These are phyloP conservation scores for Centropus unirufus DNA, from an alignment of 2,113 vertebrate species.

Conservation along the genomic window DNA sequence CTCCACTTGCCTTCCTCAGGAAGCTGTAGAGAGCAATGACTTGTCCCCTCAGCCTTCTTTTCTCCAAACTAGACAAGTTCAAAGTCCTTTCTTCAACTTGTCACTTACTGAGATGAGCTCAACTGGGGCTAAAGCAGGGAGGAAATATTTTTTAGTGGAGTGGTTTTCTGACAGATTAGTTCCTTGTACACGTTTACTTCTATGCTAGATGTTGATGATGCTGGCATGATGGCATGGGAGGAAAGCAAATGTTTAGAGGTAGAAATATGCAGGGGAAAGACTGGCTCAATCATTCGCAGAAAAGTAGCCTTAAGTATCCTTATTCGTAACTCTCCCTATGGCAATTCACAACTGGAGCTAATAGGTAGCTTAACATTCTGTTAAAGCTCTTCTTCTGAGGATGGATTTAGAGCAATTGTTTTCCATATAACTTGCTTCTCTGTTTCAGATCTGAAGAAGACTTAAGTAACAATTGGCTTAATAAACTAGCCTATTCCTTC, in stretches of 20 bases:
- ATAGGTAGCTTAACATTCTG: not conserved
- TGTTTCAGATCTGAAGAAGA: not conserved
- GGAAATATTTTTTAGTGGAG: not conserved
- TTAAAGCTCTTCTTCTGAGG: not conserved
- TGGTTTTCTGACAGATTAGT: not conserved
- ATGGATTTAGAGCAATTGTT: not conserved
- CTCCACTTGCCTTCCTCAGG: not conserved
- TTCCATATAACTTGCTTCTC: not conserved
- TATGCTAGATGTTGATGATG: not conserved
- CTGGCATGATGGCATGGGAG: not conserved
- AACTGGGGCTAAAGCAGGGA: not conserved
- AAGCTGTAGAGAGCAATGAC: not conserved
- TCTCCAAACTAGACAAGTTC: not conserved
- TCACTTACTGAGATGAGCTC: not conserved
- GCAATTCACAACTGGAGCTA: not conserved
- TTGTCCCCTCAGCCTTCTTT: not conserved
- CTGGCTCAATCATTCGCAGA: not conserved
- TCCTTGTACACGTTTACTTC: not conserved
- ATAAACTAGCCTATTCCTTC: not conserved
- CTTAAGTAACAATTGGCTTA: not conserved
- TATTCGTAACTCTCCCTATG: not conserved
- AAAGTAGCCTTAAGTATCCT: not conserved
- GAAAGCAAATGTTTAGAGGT: not conserved
- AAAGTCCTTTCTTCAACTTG: not conserved
- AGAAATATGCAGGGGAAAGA: not conserved